phyloP scores from a whole-genome alignment of 2,888 invertebrate species.

The Lacanobia wlatinum region DNA sequence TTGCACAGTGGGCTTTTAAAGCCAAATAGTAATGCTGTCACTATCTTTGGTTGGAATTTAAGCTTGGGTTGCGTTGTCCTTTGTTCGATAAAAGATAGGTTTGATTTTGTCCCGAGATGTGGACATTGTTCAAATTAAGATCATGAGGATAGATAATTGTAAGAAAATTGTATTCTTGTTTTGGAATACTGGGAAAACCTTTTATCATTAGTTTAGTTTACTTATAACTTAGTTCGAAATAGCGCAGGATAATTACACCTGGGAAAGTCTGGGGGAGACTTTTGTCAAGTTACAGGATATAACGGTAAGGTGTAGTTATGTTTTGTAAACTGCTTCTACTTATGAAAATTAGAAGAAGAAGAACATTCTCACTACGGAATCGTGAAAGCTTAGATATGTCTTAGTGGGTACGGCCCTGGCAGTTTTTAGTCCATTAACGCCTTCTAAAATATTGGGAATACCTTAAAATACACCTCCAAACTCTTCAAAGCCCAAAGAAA shows the following conservation, averaged over 20 bases:
- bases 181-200: too few species aligned
- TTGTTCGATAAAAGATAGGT: slow-evolving; percentile 1
- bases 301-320: too few species aligned
- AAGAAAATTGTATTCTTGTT: not conserved
- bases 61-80: slow-evolving; percentile 3
- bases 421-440: too few species aligned
- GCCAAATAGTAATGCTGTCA: slow-evolving; percentile 45
- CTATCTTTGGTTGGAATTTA: slow-evolving; percentile 39
- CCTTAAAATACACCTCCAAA: not conserved
- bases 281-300: too few species aligned
- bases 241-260: not conserved
- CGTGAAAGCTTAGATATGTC: too few species aligned
- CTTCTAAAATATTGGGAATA: too few species aligned
- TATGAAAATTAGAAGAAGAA: too few species aligned
- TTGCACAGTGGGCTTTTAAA: slow-evolving; percentile 54
- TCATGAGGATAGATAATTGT: not conserved
- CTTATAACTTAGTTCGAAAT: not conserved
- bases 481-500: slow-evolving; percentile 4
- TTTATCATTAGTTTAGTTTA: not conserved
- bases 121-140: not conserved
- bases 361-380: too few species aligned
- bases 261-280: too few species aligned
- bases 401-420: too few species aligned
- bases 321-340: too few species aligned
- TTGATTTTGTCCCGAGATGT: not conserved